These are phyloP conservation scores for Seira ritae DNA, from an alignment of 2,888 invertebrate genomes.

Conservation along the genomic window DNA sequence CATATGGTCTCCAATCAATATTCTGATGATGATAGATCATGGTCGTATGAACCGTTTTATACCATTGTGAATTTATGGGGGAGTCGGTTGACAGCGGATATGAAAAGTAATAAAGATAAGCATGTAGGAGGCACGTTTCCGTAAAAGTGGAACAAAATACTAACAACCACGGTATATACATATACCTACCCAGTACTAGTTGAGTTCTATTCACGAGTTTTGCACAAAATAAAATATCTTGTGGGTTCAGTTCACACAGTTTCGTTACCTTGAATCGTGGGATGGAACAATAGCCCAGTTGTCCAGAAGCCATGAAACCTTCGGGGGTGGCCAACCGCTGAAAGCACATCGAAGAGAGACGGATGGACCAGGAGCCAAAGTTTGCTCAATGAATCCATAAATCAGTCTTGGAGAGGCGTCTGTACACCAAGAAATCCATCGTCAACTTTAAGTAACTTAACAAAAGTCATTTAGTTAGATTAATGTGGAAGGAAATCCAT, in stretches of 20 bases:
- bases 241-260: too few relatives aligned
- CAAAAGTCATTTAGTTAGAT: conserved; percentile 53
- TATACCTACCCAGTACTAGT: too few relatives aligned
- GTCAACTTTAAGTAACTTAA: conserved; percentile 56
- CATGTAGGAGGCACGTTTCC: background rate
- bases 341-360: conserved; percentile 87
- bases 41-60: background rate
- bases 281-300: conserved; percentile 54
- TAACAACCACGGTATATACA: too few relatives aligned
- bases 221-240: too few relatives aligned
- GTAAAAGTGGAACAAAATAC: conserved; percentile 11
- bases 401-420: conserved; percentile 85
- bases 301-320: conserved; percentile 77
- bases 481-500: conserved; percentile 43
- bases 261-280: conserved; percentile 52
- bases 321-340: conserved; percentile 86
- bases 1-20: conserved; percentile 71
- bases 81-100: background rate
- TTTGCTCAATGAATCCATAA: conserved; percentile 87
- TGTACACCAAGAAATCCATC: conserved; percentile 74
- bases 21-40: conserved; percentile 51
- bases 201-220: too few relatives aligned
- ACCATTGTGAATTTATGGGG: conserved; percentile 16
- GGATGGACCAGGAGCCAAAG: conserved; percentile 86
- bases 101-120: background rate